phyloP scores from a whole-genome alignment of 1,140 invertebrate genomes.

The Ceratosolen solmsi region DNA sequence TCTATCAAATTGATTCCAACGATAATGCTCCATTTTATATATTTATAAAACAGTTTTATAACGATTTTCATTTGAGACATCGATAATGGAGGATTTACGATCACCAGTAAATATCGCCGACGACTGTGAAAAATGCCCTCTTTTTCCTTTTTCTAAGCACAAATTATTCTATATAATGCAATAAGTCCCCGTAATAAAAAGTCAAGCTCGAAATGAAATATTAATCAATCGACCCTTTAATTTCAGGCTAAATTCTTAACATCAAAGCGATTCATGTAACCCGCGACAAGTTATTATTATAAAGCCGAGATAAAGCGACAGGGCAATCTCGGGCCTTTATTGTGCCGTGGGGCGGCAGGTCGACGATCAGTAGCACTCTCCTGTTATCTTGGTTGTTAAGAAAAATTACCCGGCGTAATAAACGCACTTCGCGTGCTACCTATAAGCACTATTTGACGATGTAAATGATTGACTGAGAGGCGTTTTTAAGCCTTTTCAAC shows the following conservation, averaged over 20 bases:
- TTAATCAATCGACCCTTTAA: conserved; percentile 36
- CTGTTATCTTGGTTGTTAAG: conserved; percentile 38
- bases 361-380: neutral
- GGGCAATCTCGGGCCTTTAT: conserved; percentile 30
- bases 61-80: neutral
- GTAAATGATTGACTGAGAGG: conserved; percentile 34
- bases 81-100: conserved; percentile 30
- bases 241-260: conserved; percentile 31
- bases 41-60: conserved; percentile 19
- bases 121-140: conserved; percentile 17
- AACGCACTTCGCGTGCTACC: neutral
- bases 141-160: conserved; percentile 4
- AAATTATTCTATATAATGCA: conserved; percentile 26
- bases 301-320: conserved; percentile 38
- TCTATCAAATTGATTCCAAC: neutral
- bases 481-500: conserved; percentile 32
- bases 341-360: neutral
- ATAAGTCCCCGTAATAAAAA: conserved; percentile 27
- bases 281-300: conserved; percentile 39
- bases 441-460: conserved; percentile 6
- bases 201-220: conserved; percentile 30
- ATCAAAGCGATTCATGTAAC: conserved; percentile 16
- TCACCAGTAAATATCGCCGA: neutral
- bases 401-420: conserved; percentile 36
- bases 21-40: neutral